Conservation (phyloP, 2,888 invertebrate genomes). For the Halocaridina rubra region DNA sequence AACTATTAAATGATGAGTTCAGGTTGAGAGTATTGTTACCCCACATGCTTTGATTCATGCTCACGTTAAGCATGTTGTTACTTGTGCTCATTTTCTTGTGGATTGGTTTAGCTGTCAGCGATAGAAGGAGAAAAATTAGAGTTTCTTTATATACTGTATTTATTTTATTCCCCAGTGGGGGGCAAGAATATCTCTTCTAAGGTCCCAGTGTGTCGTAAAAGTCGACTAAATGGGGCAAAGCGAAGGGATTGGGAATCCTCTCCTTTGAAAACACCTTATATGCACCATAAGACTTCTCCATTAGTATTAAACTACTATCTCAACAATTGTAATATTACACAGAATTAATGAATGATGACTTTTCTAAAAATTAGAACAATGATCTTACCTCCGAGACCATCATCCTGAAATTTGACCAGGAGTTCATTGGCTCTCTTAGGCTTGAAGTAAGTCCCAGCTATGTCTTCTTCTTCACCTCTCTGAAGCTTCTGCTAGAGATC, state of each 20-base stretch:
- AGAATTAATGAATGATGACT: neutral
- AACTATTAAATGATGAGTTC: slow-evolving; percentile 39
- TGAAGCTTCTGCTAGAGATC: slow-evolving; percentile 72
- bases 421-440: slow-evolving; percentile 67
- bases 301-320: too few species aligned
- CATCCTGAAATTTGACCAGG: slow-evolving; percentile 56
- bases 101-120: slow-evolving; percentile 15
- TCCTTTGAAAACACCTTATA: too few species aligned
- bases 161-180: too few species aligned
- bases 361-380: too few species aligned
- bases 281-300: too few species aligned
- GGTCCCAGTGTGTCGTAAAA: too few species aligned
- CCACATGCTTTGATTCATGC: slow-evolving; percentile 41
- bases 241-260: too few species aligned
- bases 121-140: too few species aligned
- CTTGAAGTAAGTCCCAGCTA: slow-evolving; percentile 80
- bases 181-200: too few species aligned
- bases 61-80: slow-evolving; percentile 25
- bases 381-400: neutral
- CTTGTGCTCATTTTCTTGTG: slow-evolving; percentile 12
- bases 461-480: slow-evolving; percentile 73
- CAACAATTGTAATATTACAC: too few species aligned
- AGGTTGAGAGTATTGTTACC: slow-evolving; percentile 36
- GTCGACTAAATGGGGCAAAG: too few species aligned
- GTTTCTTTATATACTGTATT: too few species aligned